Evolutionary conservation across 2,113 vertebrate species (phyloP).

Genomic region (Pycnonotus jocosus): DNA sequence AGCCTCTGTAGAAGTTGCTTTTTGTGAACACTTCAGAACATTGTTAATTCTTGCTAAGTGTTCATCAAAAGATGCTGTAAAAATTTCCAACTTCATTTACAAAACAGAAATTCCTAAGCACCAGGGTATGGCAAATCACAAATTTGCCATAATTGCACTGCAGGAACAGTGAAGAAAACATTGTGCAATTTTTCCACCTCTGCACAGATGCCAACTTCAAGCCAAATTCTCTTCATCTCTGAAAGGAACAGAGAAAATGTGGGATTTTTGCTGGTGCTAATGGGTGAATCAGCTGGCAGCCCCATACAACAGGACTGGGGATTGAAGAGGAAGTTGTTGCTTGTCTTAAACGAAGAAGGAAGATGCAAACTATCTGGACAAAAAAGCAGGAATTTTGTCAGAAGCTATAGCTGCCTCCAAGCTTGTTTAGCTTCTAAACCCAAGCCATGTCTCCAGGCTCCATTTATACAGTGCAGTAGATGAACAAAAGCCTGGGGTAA

Average conservation of each 20-base stretch:
- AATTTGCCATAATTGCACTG: not conserved
- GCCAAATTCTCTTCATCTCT: not conserved
- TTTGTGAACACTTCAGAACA: not conserved
- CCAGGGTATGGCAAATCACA: not conserved
- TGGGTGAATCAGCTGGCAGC: accelerated
- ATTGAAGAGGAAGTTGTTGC: not conserved
- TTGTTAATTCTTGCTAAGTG: not conserved
- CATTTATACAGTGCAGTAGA: accelerated
- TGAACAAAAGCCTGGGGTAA: not conserved
- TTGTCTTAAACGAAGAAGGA: not conserved
- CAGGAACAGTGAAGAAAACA: not conserved
- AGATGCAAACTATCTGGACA: not conserved
- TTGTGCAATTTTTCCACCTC: not conserved
- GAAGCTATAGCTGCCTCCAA: not conserved
- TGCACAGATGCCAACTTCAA: not conserved
- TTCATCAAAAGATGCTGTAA: not conserved
- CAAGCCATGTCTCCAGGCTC: not conserved
- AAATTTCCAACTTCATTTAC: not conserved
- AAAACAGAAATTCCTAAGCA: not conserved
- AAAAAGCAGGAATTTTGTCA: not conserved
- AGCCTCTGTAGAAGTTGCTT: not conserved
- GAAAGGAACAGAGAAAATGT: not conserved
- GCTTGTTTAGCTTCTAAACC: not conserved
- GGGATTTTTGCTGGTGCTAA: not conserved
- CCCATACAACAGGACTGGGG: not conserved